Percentiles rank a stretch among this genome's conserved stretches.
Evolutionary conservation across 2,888 invertebrate genomes (phyloP).

Genomic region (Drosophila neutralis): DNA sequence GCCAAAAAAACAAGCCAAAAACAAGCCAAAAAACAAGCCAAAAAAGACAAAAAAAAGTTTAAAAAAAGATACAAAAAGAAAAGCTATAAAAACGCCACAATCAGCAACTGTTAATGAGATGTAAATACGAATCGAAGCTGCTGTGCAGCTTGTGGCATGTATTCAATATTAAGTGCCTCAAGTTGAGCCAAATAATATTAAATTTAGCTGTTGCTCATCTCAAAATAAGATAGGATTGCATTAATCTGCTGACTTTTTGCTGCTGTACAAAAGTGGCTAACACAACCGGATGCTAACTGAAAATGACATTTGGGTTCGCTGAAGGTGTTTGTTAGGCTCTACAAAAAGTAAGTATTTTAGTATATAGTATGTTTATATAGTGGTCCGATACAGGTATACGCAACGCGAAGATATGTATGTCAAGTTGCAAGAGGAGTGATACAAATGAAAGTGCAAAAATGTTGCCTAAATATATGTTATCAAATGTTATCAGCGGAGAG

Average conservation of each 20-base stretch:
- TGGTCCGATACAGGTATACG: too few relatives aligned
- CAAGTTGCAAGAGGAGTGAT: background rate
- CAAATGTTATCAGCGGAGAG: background rate
- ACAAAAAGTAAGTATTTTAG: background rate
- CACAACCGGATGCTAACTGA: background rate
- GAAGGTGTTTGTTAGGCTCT: accelerated
- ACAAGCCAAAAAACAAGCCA: background rate
- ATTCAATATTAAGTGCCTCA: background rate
- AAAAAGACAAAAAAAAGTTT: background rate
- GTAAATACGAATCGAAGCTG: conserved; percentile 13
- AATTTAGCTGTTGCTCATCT: background rate
- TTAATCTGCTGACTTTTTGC: background rate
- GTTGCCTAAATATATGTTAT: background rate
- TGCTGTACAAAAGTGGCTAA: too few relatives aligned
- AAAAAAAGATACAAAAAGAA: background rate
- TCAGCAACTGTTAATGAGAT: conserved; percentile 8
- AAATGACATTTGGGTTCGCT: background rate
- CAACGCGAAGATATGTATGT: background rate
- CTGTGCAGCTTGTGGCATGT: background rate
- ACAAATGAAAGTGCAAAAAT: background rate
- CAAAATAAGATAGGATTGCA: background rate
- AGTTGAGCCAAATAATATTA: too few relatives aligned
- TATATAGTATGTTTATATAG: too few relatives aligned
- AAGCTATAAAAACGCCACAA: background rate
- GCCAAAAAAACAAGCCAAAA: conserved; percentile 15